Evolutionary conservation across 2,113 vertebrate species (phyloP).

Genomic region (Actenoides lindsayi): DNA sequence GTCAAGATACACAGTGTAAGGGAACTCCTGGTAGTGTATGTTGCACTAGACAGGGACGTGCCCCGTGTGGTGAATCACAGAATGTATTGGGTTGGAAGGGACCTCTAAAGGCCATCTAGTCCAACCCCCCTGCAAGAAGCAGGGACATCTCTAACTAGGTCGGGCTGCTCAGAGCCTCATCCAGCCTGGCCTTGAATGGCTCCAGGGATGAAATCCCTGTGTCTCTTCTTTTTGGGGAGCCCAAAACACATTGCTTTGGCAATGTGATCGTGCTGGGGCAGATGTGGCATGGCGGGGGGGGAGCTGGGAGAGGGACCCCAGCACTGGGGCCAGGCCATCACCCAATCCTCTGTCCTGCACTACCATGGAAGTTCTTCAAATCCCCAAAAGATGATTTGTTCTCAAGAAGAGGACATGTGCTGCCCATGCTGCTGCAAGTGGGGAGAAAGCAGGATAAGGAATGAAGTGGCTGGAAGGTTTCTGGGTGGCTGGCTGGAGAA

Average conservation of each 20-base stretch:
- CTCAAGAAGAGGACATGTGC: background rate
- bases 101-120: background rate
- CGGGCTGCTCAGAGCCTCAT: background rate
- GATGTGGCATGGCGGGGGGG: background rate
- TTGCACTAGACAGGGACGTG: rapidly evolving
- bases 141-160: background rate
- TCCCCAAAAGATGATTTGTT: background rate
- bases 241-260: no score
- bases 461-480: background rate
- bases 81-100: background rate
- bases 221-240: no score
- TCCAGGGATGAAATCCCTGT: no score
- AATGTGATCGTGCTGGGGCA: rapidly evolving
- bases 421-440: background rate
- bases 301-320: background rate
- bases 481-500: background rate
- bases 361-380: background rate
- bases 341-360: rapidly evolving
- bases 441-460: background rate
- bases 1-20: no score
- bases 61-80: no score
- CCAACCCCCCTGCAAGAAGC: background rate
- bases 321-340: background rate
- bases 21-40: background rate
- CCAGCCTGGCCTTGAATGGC: background rate